Evolutionary conservation across 2,113 vertebrate genomes (phyloP), one percentile per base, ranked within the genome.

Genomic region (Ptilorrhoa leucosticta): DNA sequence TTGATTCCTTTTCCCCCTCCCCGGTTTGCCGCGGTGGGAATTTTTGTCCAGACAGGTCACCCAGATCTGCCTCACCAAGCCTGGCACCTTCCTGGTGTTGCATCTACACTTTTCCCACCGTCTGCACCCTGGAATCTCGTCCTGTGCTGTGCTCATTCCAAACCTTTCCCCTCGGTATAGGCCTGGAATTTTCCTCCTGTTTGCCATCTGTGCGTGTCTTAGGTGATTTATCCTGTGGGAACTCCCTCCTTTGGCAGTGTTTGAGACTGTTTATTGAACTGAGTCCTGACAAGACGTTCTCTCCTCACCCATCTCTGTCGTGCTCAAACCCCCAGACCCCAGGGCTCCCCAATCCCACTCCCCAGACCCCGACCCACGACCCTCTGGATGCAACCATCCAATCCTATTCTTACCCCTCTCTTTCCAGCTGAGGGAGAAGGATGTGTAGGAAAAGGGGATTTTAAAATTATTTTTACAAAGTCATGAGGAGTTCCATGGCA

Each of bases 101-200:
- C 10, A 15, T 15, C 30, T 50, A 54, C 35, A 9, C 15, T 50
- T n/a, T 24, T 19, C 6, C 35, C 30, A 17, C 9, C 0, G 1
- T 19, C 37, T 83, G 54, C 26, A 51, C 65, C 15, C 2, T 6
- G 13, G 13, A 26, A 26, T 61, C 16, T 35, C 6, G 26, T 15
- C 33, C 39, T 30, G 63, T 44, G 60, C 76, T 56, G 27, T 27
- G 64, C 30, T 69, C 15, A 30, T 50, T n/a, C 39, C 80, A 61
- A 44, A 63, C 13, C 39, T 44, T 53, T 44, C 47, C 37, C 21
- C 14, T 61, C n/a, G 2, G 2, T 22, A 18, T 10, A 35, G 17
- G 45, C 23, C 65, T 68, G 65, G 33, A 20, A 48, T 47, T 23
- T 16, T 9, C n/a, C 10, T 30, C 37, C 54, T 23, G 11, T 70